Conservation (phyloP, 2,888 invertebrate species). For the Cataglyphis rosenhaueri region DNA sequence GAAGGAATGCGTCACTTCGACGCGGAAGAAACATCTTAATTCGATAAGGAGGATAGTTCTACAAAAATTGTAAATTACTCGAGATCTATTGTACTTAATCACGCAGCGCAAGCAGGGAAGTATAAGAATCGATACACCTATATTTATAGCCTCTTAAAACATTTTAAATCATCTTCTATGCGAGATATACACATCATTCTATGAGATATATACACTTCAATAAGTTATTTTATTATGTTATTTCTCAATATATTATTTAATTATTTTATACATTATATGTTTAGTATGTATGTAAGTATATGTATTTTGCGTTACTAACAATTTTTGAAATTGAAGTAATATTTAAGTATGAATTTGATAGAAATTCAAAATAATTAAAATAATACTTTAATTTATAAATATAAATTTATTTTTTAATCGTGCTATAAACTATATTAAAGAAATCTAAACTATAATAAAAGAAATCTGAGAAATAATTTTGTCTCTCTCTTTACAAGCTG, state of each 20-base stretch:
- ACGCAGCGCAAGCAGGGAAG: not conserved
- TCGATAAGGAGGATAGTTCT: not conserved
- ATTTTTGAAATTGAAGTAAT: not conserved
- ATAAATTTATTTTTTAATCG: not conserved
- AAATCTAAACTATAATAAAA: no score
- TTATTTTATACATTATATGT: not conserved
- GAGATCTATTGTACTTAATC: slow-evolving; percentile 20
- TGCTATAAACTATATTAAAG: not conserved
- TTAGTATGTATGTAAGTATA: not conserved
- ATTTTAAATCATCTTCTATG: not conserved
- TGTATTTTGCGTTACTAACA: not conserved
- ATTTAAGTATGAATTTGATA: not conserved
- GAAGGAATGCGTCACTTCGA: not conserved
- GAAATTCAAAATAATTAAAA: not conserved
- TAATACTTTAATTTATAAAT: not conserved
- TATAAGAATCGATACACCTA: slow-evolving; percentile 8
- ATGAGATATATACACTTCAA: not conserved
- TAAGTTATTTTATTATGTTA: not conserved
- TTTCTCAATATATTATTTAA: not conserved
- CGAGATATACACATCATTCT: not conserved
- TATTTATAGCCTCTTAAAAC: not conserved
- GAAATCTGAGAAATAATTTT: not conserved
- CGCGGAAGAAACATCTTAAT: slow-evolving; percentile 9
- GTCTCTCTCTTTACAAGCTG: not conserved
- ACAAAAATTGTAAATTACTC: slow-evolving; percentile 21